Conservation (phyloP, 2,888 invertebrate genomes). For the Cantharis rustica region DNA sequence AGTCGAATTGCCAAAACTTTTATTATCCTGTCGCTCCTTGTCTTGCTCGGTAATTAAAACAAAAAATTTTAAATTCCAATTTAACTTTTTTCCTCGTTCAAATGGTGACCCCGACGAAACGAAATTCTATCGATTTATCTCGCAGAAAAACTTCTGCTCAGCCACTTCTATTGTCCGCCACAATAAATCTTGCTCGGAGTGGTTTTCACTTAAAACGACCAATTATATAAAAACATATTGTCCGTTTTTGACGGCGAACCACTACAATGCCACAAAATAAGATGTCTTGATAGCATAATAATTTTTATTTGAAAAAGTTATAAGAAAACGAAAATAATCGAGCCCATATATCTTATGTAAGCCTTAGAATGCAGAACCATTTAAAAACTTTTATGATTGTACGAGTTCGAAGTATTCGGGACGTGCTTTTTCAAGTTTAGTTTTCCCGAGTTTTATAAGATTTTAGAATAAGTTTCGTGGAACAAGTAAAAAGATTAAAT, state of each 20-base stretch:
- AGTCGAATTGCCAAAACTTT: conserved; percentile 19
- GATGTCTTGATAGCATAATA: conserved; percentile 4
- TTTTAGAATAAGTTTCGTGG: conserved; percentile 44
- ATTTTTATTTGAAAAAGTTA: conserved; percentile 25
- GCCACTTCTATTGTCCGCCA: neutral
- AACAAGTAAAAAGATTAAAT: conserved; percentile 43
- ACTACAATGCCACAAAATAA: neutral
- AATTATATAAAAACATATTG: neutral
- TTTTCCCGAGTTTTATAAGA: conserved; percentile 40
- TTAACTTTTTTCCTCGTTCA: neutral
- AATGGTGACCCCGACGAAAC: neutral
- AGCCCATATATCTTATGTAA: conserved; percentile 42
- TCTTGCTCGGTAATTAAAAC: neutral
- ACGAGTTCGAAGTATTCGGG: conserved; percentile 44
- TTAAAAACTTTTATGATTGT: conserved; percentile 48
- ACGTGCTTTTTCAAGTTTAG: conserved; percentile 44
- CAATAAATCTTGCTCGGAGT: neutral
- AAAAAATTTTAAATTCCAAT: neutral
- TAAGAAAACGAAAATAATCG: conserved; percentile 24
- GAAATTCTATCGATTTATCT: neutral
- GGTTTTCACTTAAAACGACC: neutral
- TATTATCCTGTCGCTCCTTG: conserved; percentile 11
- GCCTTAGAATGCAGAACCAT: conserved; percentile 43
- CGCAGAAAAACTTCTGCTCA: neutral
- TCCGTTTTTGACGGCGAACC: neutral